Percentiles rank a stretch among this genome's conserved stretches.
These are phyloP conservation scores for Arothron firmamentum DNA, from an alignment of 2,113 vertebrate species.

Conservation along the genomic window DNA sequence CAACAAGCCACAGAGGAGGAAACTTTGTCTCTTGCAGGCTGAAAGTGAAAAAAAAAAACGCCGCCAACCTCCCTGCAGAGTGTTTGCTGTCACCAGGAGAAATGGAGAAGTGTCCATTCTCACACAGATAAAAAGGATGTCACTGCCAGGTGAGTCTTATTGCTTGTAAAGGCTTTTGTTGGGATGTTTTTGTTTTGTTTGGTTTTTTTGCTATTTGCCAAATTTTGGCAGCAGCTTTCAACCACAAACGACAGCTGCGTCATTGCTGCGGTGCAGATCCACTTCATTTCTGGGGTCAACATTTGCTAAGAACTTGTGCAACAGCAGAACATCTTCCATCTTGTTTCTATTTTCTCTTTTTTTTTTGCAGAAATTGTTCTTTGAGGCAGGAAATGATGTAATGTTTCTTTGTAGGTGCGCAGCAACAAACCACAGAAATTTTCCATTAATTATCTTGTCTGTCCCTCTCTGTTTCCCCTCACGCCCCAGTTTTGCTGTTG, in stretches of 20 bases:
- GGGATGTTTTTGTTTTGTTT: neutral
- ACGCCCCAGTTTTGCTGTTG: slow-evolving; percentile 68
- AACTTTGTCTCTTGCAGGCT: slow-evolving; percentile 52
- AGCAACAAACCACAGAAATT: slow-evolving; percentile 58
- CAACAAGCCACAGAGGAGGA: slow-evolving; percentile 44
- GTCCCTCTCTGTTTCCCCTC: slow-evolving; percentile 21
- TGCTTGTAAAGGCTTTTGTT: slow-evolving; percentile 1
- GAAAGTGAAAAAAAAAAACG: slow-evolving; percentile 30
- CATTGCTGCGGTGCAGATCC: too few relatives aligned
- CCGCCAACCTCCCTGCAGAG: slow-evolving; percentile 36
- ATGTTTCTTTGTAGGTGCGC: slow-evolving; percentile 40
- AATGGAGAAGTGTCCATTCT: slow-evolving; percentile 70
- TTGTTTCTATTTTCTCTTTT: slow-evolving; percentile 7
- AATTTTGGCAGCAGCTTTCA: neutral
- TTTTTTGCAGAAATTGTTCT: slow-evolving; percentile 14
- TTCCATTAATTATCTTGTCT: slow-evolving; percentile 53
- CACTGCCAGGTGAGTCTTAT: slow-evolving; percentile 68
- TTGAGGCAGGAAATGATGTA: slow-evolving; percentile 51
- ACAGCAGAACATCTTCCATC: neutral
- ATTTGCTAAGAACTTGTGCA: slow-evolving; percentile 10
- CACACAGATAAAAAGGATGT: slow-evolving; percentile 77
- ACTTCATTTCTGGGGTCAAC: slow-evolving; percentile 4
- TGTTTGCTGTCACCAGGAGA: slow-evolving; percentile 57
- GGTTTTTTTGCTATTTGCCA: neutral
- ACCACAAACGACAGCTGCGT: too few relatives aligned